Conservation (phyloP, 2,113 vertebrate genomes). For the Melanotaenia duboulayi region DNA sequence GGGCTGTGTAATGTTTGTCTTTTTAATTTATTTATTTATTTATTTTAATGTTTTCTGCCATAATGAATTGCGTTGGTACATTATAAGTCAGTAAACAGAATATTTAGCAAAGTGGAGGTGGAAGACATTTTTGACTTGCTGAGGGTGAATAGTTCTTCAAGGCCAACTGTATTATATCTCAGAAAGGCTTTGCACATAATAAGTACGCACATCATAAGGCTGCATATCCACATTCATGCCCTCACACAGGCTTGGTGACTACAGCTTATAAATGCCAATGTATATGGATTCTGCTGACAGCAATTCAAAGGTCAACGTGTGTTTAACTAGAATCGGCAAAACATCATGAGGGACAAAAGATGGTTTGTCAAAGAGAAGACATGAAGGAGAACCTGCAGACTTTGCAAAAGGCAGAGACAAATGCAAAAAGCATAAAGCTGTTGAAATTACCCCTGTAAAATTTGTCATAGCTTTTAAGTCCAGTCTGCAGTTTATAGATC, state of each 20-base stretch:
- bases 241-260: slow-evolving; percentile 32
- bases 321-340: slow-evolving; percentile 40
- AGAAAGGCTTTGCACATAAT: slow-evolving; percentile 22
- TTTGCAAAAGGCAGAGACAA: slow-evolving; percentile 17
- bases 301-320: slow-evolving; percentile 59
- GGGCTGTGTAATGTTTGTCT: not conserved
- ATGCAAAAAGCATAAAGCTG: not conserved
- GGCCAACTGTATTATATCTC: slow-evolving; percentile 18
- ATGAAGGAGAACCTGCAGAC: slow-evolving; percentile 22
- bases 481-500: not conserved
- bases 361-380: slow-evolving; percentile 27
- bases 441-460: slow-evolving; percentile 11
- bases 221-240: slow-evolving; percentile 22
- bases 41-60: not conserved
- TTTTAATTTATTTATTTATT: not conserved
- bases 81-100: not conserved
- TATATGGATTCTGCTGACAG: slow-evolving; percentile 43
- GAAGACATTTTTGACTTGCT: slow-evolving; percentile 8
- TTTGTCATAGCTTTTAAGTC: slow-evolving; percentile 1
- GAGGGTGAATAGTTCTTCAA: slow-evolving; percentile 30
- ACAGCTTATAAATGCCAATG: slow-evolving; percentile 38
- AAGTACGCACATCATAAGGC: slow-evolving; percentile 44
- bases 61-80: not conserved
- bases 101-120: not conserved
- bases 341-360: slow-evolving; percentile 18